A percentile compares a stretch with the other conserved stretches of the same genome.
phyloP scores from a whole-genome alignment of 2,797 vertebrate genomes.

The Carapus acus region DNA sequence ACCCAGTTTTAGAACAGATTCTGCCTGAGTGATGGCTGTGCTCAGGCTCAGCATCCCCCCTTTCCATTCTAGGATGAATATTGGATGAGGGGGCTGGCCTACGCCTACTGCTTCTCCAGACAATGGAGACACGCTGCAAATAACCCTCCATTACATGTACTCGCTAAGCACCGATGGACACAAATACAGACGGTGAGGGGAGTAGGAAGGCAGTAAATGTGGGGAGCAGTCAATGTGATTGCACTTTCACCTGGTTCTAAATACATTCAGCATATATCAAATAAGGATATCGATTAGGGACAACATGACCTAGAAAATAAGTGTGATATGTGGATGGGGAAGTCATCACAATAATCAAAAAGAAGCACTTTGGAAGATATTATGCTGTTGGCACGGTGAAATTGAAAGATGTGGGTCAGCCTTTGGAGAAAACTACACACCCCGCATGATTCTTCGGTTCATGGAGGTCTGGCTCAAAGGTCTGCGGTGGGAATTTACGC shows the following conservation, averaged over 20 bases:
- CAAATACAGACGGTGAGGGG: constrained; percentile 12
- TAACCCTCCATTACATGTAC: constrained; percentile 42
- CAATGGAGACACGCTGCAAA: constrained; percentile 52
- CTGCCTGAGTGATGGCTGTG: constrained; percentile 61
- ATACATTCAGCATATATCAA: too few relatives aligned
- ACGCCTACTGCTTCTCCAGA: constrained; percentile 65
- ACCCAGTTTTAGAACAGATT: constrained; percentile 33
- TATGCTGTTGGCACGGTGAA: too few relatives aligned
- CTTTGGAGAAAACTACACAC: too few relatives aligned
- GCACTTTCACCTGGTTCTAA: too few relatives aligned
- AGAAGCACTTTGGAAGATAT: too few relatives aligned
- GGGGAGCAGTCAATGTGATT: neutral
- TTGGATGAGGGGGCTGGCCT: constrained; percentile 68
- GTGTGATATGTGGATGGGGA: too few relatives aligned
- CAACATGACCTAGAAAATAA: too few relatives aligned
- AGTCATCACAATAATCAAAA: too few relatives aligned
- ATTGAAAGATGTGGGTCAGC: too few relatives aligned
- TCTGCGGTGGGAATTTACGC: constrained; percentile 13
- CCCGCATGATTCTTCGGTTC: too few relatives aligned
- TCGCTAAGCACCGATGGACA: constrained; percentile 18
- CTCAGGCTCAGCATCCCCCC: constrained; percentile 58
- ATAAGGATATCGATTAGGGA: too few relatives aligned
- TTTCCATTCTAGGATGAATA: constrained; percentile 64
- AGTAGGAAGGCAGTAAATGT: neutral
- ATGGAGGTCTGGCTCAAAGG: too few relatives aligned